A percentile compares a stretch with the other conserved stretches of the same genome.
Conservation (phyloP, 2,888 invertebrate genomes). For the Hetaerina titia region DNA sequence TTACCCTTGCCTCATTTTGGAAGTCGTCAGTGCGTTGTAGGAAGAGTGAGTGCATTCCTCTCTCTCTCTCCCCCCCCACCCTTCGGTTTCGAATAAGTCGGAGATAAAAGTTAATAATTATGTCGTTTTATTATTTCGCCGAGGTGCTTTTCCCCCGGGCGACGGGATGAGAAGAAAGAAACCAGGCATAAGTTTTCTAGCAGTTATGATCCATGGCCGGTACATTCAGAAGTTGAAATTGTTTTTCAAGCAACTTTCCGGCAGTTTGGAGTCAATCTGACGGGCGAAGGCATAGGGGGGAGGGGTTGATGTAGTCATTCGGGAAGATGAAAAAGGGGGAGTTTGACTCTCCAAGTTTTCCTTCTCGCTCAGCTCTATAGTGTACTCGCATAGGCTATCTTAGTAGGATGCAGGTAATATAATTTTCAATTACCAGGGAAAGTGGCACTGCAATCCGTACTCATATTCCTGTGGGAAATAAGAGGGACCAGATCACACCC, state of each 20-base stretch:
- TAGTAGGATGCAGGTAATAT: neutral
- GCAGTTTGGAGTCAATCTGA: constrained; percentile 10
- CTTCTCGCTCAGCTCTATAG: neutral
- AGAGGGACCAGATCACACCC: neutral
- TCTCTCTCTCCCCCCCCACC: neutral
- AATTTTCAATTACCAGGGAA: neutral
- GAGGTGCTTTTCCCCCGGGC: neutral
- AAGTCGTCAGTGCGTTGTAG: neutral
- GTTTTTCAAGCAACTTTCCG: constrained; percentile 14
- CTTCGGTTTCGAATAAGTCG: neutral
- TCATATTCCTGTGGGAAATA: neutral
- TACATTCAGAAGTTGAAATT: constrained; percentile 18
- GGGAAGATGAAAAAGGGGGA: neutral
- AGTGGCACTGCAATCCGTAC: neutral
- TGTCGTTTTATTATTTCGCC: neutral
- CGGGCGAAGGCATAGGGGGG: neutral
- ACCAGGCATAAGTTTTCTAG: neutral
- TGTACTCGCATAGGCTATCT: neutral
- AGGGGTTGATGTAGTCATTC: neutral
- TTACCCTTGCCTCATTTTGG: neutral
- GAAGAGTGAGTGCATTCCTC: neutral
- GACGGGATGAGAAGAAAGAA: neutral
- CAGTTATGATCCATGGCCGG: constrained; percentile 26
- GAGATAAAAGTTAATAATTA: constrained; percentile 15
- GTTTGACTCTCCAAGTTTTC: neutral